A percentile compares a stretch with the other conserved stretches of the same genome.
Conservation (phyloP, 2,888 invertebrate genomes). For the Sepioteuthis lessoniana region DNA sequence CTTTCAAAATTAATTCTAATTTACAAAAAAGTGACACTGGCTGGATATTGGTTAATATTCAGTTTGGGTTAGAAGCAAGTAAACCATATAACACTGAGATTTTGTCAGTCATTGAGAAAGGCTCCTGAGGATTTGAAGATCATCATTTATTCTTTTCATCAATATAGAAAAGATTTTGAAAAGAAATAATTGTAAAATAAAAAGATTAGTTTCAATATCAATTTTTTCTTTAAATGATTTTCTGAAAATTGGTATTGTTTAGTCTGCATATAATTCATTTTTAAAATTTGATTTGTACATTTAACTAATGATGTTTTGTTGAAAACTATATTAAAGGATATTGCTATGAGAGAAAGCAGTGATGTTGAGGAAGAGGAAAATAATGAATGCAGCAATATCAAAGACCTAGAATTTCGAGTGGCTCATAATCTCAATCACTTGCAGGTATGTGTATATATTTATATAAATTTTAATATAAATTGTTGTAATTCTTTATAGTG, state of each 20-base stretch:
- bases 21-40: too few relatives aligned
- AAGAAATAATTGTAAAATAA: neutral
- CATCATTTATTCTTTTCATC: too few relatives aligned
- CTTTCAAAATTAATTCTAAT: too few relatives aligned
- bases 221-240: neutral
- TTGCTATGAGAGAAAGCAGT: constrained; percentile 58
- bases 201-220: neutral
- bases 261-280: neutral
- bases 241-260: neutral
- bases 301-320: neutral
- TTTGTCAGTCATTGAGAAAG: neutral
- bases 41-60: too few relatives aligned
- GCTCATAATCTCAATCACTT: constrained; percentile 80
- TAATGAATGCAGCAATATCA: constrained; percentile 82
- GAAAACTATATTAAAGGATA: constrained; percentile 60
- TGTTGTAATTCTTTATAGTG: neutral
- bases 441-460: constrained; percentile 76
- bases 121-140: too few relatives aligned
- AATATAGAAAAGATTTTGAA: too few relatives aligned
- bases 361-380: constrained; percentile 77
- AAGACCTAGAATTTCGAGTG: constrained; percentile 90
- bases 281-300: neutral
- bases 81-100: too few relatives aligned
- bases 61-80: too few relatives aligned
- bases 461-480: neutral